Evolutionary conservation across 1,140 invertebrate species (phyloP), one percentile per base, ranked within the genome.

Genomic region (Cydia strobilella): DNA sequence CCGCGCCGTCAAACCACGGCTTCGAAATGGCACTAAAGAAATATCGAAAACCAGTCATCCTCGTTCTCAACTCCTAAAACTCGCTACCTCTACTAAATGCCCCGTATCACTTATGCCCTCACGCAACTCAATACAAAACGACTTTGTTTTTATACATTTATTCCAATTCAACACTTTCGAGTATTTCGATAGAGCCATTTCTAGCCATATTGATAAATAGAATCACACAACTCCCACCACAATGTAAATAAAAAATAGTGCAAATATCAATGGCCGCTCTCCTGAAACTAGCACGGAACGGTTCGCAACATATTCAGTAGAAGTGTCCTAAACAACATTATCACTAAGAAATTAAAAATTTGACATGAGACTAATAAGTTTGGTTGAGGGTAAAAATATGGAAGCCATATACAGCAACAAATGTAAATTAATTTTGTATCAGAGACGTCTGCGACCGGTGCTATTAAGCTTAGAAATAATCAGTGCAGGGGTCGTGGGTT

Each of bases 181-280:
- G 27, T 69, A 15, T 69, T 69, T 69, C 65, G 15, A 69, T 27
- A 69, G 65, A 31, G 65, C 65, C 65, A 69, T 69, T 69, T 69
- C 31, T 27, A 69, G 65, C 31, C 9, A 18, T 39, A 69, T 31
- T 69, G 65, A 69, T 18, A 69, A 69, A 69, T 69, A 69, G n/a
- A 69, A 69, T 69, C 65, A 69, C 65, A 69, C 65, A 69, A 69
- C 65, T 69, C n/a, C 65, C 65, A 69, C 31, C 65, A 69, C 65
- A 69, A 69, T 69, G 65, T 69, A 69, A 69, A 69, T 35, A 69
- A 65, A 69, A n/a, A 69, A 69, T 69, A 69, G 65, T 69, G 65
- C 65, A 69, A 42, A 69, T 31, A 69, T 42, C 25, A 69, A 35
- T 35, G 31, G 31, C 65, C 18, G 65, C 31, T 69, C 31, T 35